Percentiles rank a stretch among this genome's conserved stretches.
Conservation (phyloP, 2,113 vertebrate species). For the Hippoglossus stenolepis region DNA sequence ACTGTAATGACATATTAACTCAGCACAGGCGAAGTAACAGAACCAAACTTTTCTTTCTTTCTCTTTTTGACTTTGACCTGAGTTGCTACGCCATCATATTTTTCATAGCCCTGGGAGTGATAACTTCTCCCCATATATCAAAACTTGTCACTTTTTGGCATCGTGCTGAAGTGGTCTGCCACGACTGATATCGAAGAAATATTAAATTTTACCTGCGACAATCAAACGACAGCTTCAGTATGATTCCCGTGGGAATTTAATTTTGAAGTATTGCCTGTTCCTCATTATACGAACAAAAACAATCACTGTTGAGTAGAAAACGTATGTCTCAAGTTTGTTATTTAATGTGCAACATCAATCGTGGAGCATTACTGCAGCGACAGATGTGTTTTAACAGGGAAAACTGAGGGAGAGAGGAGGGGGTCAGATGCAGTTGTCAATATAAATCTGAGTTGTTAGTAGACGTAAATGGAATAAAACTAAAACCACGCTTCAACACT, state of each 20-base stretch:
- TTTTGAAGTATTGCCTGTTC: slow-evolving; percentile 1
- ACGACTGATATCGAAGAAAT: slow-evolving; percentile 41
- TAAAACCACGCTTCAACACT: no score
- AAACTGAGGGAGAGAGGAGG: neutral
- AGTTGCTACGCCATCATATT: slow-evolving; percentile 5
- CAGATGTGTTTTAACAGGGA: neutral
- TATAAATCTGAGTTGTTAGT: no score
- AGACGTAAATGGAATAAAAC: no score
- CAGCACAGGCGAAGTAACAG: neutral
- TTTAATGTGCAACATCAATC: neutral
- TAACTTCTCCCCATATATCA: neutral
- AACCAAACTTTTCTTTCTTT: neutral
- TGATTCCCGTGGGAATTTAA: slow-evolving; percentile 14
- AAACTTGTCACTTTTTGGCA: neutral
- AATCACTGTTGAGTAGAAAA: neutral
- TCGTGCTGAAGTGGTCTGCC: neutral
- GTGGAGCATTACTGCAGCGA: neutral
- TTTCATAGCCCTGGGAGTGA: neutral
- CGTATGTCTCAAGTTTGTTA: neutral
- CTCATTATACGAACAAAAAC: neutral
- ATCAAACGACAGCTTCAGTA: neutral
- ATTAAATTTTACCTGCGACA: neutral
- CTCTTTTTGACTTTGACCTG: slow-evolving; percentile 12
- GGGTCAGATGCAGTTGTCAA: no score
- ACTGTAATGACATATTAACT: no score